Conservation (phyloP, 1,140 invertebrate species). For the Druon quercuslanigerum region DNA sequence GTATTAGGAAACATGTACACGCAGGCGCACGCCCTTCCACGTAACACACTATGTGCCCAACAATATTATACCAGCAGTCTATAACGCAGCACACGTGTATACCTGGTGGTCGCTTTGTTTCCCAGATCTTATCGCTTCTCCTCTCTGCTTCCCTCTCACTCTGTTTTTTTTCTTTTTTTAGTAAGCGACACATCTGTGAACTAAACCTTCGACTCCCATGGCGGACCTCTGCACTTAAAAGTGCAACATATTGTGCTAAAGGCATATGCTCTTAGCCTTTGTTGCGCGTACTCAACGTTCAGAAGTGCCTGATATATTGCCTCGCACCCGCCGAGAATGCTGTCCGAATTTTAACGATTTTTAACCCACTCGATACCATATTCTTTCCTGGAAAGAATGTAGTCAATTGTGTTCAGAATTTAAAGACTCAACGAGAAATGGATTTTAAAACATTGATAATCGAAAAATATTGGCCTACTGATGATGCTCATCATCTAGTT, state of each 20-base stretch:
- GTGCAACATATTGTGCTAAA: constrained; percentile 55
- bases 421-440: not conserved
- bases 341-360: constrained; percentile 30
- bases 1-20: constrained; percentile 48
- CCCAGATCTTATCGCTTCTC: constrained; percentile 63
- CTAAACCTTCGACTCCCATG: constrained; percentile 52
- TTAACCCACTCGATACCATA: constrained; percentile 6
- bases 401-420: constrained; percentile 16
- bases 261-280: constrained; percentile 49
- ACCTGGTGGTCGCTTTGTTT: constrained; percentile 65
- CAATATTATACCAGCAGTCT: constrained; percentile 62
- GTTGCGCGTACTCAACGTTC: constrained; percentile 18
- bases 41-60: constrained; percentile 56
- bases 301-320: constrained; percentile 22
- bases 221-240: constrained; percentile 19
- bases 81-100: constrained; percentile 41
- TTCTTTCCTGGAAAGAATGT: constrained; percentile 4
- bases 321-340: constrained; percentile 22
- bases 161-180: constrained; percentile 42
- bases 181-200: constrained; percentile 63
- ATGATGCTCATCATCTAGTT: no score
- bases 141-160: constrained; percentile 40
- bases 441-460: no score
- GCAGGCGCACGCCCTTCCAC: constrained; percentile 53
- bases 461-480: no score